Evolutionary conservation across 2,797 vertebrate species (phyloP).

Genomic region (Gallinago solitaria): DNA sequence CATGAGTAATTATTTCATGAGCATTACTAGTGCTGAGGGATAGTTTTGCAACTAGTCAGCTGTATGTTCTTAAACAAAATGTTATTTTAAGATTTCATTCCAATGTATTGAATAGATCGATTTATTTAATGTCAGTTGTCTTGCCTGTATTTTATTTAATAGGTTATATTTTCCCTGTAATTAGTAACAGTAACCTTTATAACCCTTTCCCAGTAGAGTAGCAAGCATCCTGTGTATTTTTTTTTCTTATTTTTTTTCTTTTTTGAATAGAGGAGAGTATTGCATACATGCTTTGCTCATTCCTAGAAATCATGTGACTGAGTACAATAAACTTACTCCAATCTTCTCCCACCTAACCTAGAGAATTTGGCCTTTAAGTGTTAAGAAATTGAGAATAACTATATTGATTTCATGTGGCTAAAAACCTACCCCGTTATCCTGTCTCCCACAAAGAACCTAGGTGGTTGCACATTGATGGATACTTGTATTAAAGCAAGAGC

Average conservation of each 20-base stretch:
- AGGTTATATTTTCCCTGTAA: not conserved
- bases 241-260: not conserved
- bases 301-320: not conserved
- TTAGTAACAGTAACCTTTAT: not conserved
- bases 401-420: not conserved
- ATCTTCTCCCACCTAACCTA: not conserved
- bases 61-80: slow-evolving; percentile 54
- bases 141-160: slow-evolving; percentile 10
- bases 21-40: not conserved
- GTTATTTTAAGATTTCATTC: slow-evolving; percentile 43
- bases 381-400: not conserved
- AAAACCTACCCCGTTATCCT: not conserved
- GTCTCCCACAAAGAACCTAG: not conserved
- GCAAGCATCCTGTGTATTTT: not conserved
- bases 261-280: not conserved
- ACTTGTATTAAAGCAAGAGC: not conserved
- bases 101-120: slow-evolving; percentile 11
- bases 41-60: not conserved
- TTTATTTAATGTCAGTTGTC: slow-evolving; percentile 33
- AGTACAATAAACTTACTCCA: not conserved
- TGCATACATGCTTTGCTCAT: not conserved
- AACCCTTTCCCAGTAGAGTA: not conserved
- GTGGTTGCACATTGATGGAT: not conserved
- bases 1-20: not conserved
- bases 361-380: not conserved